phyloP scores from a whole-genome alignment of 2,888 invertebrate genomes.

The Teleogryllus oceanicus region DNA sequence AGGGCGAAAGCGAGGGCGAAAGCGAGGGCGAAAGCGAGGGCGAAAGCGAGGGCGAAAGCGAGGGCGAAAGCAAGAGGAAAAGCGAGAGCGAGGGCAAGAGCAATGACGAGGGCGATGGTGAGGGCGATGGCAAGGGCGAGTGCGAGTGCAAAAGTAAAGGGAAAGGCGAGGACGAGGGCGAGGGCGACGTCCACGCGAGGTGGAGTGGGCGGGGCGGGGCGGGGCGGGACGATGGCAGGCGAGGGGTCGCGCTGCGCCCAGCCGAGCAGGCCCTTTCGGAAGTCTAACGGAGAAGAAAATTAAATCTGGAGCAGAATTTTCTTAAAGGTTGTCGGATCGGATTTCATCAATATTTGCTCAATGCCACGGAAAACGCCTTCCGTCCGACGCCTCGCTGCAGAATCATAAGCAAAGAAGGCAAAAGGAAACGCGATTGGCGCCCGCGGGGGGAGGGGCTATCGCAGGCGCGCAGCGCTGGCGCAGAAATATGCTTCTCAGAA shows the following conservation, averaged over 20 bases:
- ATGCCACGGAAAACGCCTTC: neutral
- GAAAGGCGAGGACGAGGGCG: neutral
- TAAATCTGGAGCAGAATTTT: conserved; percentile 3
- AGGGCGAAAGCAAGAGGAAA: too few relatives aligned
- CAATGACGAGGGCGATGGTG: too few relatives aligned
- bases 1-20: too few relatives aligned
- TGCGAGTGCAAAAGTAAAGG: too few relatives aligned
- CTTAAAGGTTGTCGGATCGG: conserved; percentile 18
- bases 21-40: too few relatives aligned
- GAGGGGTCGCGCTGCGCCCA: neutral
- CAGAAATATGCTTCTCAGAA: too few relatives aligned
- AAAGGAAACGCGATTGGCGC: neutral
- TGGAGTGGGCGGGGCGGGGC: neutral
- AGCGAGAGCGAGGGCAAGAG: too few relatives aligned
- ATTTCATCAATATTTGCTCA: conserved; percentile 12
- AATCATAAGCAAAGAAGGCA: neutral
- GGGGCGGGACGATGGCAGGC: neutral
- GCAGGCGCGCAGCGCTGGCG: too few relatives aligned
- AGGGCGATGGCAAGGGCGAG: too few relatives aligned
- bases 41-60: too few relatives aligned
- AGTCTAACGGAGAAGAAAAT: conserved; percentile 9
- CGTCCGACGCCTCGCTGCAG: neutral
- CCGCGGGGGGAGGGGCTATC: too few relatives aligned
- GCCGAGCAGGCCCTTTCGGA: neutral
- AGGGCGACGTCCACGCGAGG: neutral